Conservation (phyloP, 1,140 invertebrate species). For the Megathymus violae region DNA sequence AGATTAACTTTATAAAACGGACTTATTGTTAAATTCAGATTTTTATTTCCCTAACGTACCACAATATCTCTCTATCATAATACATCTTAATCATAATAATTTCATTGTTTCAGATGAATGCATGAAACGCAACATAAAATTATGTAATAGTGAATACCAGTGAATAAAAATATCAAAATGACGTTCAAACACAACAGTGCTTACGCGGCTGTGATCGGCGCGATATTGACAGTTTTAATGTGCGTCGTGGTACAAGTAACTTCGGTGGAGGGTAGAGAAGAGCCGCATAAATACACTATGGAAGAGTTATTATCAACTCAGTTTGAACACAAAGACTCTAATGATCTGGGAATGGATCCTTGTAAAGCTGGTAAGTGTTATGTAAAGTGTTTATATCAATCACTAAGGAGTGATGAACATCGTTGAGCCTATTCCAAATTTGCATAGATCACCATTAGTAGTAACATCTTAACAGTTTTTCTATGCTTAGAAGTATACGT, state of each 20-base stretch:
- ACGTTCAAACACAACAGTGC: slow-evolving; percentile 53
- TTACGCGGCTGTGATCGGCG: slow-evolving; percentile 44
- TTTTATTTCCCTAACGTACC: too few species aligned
- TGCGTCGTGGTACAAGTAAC: slow-evolving; percentile 47
- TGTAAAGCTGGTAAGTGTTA: slow-evolving; percentile 94
- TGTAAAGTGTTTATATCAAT: too few species aligned
- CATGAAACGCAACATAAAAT: slow-evolving; percentile 25
- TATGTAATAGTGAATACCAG: slow-evolving; percentile 60
- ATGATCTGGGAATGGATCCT: slow-evolving; percentile 92
- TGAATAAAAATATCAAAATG: slow-evolving; percentile 56
- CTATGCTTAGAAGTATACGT: too few species aligned
- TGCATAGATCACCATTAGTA: too few species aligned
- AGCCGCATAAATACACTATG: slow-evolving; percentile 85
- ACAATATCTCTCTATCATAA: too few species aligned
- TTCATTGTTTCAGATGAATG: slow-evolving; percentile 65
- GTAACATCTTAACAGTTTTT: too few species aligned
- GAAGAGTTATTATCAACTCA: slow-evolving; percentile 87
- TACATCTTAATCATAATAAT: too few species aligned
- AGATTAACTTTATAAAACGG: too few species aligned
- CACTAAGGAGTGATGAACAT: too few species aligned
- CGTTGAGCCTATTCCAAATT: too few species aligned
- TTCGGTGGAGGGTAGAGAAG: slow-evolving; percentile 60
- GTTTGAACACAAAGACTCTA: slow-evolving; percentile 88
- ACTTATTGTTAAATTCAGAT: too few species aligned
- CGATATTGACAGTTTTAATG: slow-evolving; percentile 54